phyloP scores from a whole-genome alignment of 2,888 invertebrate species.

The Ditula angustiorana region DNA sequence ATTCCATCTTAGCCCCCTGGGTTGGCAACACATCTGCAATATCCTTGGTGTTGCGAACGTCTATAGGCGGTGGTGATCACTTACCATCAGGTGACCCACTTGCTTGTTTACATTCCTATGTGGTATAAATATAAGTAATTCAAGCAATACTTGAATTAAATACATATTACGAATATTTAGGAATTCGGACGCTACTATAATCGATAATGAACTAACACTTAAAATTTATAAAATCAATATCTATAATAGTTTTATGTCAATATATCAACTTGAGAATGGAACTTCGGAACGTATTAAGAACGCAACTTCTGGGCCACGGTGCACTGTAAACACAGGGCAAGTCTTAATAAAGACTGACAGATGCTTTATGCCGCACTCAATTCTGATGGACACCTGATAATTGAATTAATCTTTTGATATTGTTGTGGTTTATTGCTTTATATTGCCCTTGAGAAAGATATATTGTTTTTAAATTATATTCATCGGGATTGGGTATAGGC shows the following conservation, averaged over 20 bases:
- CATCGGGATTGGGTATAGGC: not conserved
- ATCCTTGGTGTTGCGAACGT: too few species aligned
- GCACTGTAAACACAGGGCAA: not conserved
- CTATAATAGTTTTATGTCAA: not conserved
- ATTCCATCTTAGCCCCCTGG: too few species aligned
- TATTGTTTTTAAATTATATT: constrained; percentile 1
- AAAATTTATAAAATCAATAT: too few species aligned
- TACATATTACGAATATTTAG: too few species aligned
- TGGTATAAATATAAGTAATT: too few species aligned
- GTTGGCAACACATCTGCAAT: too few species aligned
- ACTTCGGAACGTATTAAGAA: not conserved
- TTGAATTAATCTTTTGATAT: constrained; percentile 1
- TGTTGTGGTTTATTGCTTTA: not conserved
- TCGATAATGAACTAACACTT: too few species aligned
- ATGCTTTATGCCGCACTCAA: not conserved
- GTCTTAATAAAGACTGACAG: constrained; percentile 11
- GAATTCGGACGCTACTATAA: too few species aligned
- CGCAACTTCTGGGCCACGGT: not conserved
- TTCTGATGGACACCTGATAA: not conserved
- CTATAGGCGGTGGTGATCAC: too few species aligned
- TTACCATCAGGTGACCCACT: too few species aligned
- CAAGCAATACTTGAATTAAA: too few species aligned
- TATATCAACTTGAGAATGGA: not conserved
- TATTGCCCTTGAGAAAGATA: not conserved
- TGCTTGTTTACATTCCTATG: too few species aligned